A percentile compares a stretch with the other conserved stretches of the same genome.
Conservation (phyloP, 2,797 vertebrate genomes). For the Chrysocyon brachyurus region DNA sequence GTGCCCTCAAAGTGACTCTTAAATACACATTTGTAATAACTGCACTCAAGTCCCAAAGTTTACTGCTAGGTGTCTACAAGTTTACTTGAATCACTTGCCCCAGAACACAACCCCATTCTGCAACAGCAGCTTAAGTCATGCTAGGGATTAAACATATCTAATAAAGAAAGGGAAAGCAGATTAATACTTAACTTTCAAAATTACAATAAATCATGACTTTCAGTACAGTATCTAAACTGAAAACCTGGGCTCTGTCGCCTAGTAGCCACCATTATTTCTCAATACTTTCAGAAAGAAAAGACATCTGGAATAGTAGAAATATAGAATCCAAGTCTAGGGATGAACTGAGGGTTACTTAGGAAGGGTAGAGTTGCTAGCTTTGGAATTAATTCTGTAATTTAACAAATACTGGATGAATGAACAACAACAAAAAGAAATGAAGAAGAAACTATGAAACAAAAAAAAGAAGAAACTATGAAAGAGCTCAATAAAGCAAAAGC, state of each 20-base stretch:
- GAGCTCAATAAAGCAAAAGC: slow-evolving; percentile 48
- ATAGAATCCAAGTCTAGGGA: not conserved
- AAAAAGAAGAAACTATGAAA: not conserved
- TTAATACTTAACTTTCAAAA: not conserved
- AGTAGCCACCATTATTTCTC: not conserved
- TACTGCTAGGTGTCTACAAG: not conserved
- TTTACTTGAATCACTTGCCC: not conserved
- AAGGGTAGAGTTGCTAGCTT: not conserved
- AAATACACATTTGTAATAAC: not conserved
- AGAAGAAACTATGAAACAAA: not conserved
- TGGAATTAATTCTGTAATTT: slow-evolving; percentile 47
- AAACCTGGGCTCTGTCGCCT: not conserved
- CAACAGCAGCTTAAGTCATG: not conserved
- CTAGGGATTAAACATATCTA: not conserved
- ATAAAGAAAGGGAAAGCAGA: not conserved
- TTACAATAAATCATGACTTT: not conserved
- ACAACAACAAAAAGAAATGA: not conserved
- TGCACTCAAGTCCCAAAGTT: not conserved
- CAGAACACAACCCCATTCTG: not conserved
- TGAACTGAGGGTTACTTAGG: not conserved
- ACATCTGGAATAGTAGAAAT: not conserved
- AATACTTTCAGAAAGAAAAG: slow-evolving; percentile 37
- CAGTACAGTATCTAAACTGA: not conserved
- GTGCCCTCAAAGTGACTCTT: too few species aligned
- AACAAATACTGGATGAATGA: slow-evolving; percentile 42